A percentile compares a stretch with the other conserved stretches of the same genome.
Conservation (phyloP, 2,113 vertebrate species). For the Muntiacus reevesi region DNA sequence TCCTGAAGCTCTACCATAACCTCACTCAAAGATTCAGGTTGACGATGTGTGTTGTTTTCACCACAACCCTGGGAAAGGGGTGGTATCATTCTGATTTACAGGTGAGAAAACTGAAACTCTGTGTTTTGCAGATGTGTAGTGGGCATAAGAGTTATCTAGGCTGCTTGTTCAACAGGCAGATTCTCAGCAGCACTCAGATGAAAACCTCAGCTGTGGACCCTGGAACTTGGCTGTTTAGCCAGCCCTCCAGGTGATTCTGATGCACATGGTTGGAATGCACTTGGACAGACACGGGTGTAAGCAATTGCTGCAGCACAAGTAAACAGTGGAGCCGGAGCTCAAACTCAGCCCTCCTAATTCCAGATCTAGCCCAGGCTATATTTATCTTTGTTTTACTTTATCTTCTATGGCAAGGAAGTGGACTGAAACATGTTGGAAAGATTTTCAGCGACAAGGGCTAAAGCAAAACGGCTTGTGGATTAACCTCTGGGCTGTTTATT, state of each 20-base stretch:
- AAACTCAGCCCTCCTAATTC: background rate
- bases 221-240: background rate
- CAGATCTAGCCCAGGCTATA: slow-evolving; percentile 17
- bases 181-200: background rate
- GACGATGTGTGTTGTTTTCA: slow-evolving; percentile 16
- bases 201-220: background rate
- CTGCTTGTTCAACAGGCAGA: background rate
- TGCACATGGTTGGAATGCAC: background rate
- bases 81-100: background rate
- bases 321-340: background rate
- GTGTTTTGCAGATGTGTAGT: background rate
- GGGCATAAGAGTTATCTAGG: background rate
- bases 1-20: background rate
- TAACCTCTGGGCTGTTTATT: background rate
- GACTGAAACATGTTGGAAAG: slow-evolving; percentile 27
- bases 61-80: background rate
- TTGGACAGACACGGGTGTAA: slow-evolving; percentile 20
- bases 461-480: slow-evolving; percentile 33
- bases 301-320: background rate
- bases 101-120: slow-evolving; percentile 9
- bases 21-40: background rate
- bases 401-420: slow-evolving; percentile 22
- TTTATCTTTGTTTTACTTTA: slow-evolving; percentile 29
- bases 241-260: background rate
- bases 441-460: slow-evolving; percentile 17